Evolutionary conservation across 1,140 invertebrate species (phyloP).

Genomic region (Drosophila kohkoa): DNA sequence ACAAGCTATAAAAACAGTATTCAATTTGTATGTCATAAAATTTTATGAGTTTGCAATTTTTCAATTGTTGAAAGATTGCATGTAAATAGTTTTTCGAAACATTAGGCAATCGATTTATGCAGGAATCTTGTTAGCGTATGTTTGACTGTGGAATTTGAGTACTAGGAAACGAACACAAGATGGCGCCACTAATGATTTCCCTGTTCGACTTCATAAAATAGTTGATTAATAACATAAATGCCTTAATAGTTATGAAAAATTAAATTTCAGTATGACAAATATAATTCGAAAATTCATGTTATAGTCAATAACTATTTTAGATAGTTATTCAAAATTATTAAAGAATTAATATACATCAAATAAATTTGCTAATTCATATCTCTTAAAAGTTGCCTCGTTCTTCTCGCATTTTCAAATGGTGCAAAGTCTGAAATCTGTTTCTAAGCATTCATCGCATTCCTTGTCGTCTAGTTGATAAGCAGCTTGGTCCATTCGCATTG

Average conservation of each 20-base stretch:
- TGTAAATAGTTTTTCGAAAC: not conserved
- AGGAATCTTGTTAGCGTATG: conserved; percentile 2
- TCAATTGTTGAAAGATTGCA: conserved; percentile 23
- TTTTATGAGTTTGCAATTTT: conserved; percentile 64
- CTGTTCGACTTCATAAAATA: too few species aligned
- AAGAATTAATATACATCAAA: too few species aligned
- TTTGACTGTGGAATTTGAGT: too few species aligned
- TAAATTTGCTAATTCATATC: too few species aligned
- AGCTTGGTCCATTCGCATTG: conserved; percentile 17
- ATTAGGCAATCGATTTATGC: not conserved
- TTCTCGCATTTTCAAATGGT: not conserved
- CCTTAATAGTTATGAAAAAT: too few species aligned
- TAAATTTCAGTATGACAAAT: too few species aligned
- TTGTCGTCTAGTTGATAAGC: conserved; percentile 16
- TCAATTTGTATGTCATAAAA: conserved; percentile 73
- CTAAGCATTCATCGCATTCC: conserved; percentile 1
- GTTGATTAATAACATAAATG: too few species aligned
- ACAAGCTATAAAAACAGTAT: conserved; percentile 58
- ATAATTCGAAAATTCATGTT: too few species aligned
- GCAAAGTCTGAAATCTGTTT: not conserved
- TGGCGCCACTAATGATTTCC: not conserved
- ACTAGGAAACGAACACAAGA: not conserved
- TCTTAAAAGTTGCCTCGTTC: too few species aligned
- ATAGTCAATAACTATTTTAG: too few species aligned
- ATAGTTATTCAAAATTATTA: too few species aligned